Evolutionary conservation across 2,888 invertebrate species (phyloP).

Genomic region (Lasius platythorax): DNA sequence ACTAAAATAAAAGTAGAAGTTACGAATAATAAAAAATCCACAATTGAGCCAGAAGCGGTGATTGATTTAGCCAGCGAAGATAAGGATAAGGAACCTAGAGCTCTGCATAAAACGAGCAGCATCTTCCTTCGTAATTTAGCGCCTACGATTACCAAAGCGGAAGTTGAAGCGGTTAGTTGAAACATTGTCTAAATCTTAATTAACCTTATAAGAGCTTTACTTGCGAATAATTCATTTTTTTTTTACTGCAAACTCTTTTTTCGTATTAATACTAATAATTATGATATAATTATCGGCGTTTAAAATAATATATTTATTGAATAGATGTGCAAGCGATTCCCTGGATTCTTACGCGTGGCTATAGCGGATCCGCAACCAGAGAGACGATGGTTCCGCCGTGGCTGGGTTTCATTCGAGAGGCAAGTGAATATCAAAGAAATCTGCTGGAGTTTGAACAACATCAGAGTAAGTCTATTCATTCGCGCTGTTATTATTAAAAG

Average conservation of each 20-base stretch:
- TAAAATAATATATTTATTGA: slow-evolving; percentile 15
- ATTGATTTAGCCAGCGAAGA: slow-evolving; percentile 84
- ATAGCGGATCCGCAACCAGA: slow-evolving; percentile 99
- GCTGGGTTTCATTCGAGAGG: slow-evolving; percentile 99
- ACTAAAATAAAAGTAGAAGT: slow-evolving; percentile 86
- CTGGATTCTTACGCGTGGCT: slow-evolving; percentile 97
- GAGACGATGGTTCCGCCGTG: slow-evolving; percentile 97
- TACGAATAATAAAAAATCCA: slow-evolving; percentile 80
- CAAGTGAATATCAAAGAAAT: slow-evolving; percentile 99
- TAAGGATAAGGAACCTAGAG: slow-evolving; percentile 88
- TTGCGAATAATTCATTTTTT: slow-evolving; percentile 8
- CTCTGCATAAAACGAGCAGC: slow-evolving; percentile 97
- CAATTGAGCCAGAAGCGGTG: slow-evolving; percentile 84
- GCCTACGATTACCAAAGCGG: slow-evolving; percentile 97
- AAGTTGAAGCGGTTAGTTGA: slow-evolving; percentile 95
- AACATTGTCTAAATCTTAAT: neutral
- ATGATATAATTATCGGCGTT: neutral
- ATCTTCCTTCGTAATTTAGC: slow-evolving; percentile 98
- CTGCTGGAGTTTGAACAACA: slow-evolving; percentile 99
- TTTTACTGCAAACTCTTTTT: neutral
- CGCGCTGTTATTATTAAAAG: neutral
- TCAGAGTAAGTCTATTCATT: slow-evolving; percentile 88
- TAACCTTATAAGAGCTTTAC: neutral
- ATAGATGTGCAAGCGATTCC: slow-evolving; percentile 95
- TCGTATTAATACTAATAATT: neutral